These are phyloP conservation scores for Acleris laterana DNA, from an alignment of 2,888 invertebrate species.

Conservation along the genomic window DNA sequence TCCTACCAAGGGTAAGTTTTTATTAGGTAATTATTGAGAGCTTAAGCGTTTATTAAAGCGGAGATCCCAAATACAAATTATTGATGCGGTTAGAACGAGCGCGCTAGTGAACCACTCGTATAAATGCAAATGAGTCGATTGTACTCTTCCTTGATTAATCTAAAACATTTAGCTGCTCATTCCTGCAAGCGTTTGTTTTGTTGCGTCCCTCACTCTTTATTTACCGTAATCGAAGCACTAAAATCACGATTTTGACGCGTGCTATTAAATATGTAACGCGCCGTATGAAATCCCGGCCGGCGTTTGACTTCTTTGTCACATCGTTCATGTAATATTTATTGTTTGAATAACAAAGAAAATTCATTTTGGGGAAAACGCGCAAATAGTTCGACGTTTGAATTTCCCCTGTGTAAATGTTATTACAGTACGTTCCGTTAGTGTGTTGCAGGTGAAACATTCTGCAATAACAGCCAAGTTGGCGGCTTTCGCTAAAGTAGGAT, in stretches of 20 bases:
- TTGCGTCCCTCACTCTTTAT: constrained; percentile 42
- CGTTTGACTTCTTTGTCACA: constrained; percentile 72
- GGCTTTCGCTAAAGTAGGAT: constrained; percentile 56
- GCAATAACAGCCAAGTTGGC: constrained; percentile 63
- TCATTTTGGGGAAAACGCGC: constrained; percentile 77
- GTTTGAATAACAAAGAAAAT: constrained; percentile 77
- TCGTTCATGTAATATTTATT: constrained; percentile 78
- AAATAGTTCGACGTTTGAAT: constrained; percentile 82
- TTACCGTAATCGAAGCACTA: neutral
- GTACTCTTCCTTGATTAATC: constrained; percentile 70
- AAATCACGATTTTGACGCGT: constrained; percentile 20
- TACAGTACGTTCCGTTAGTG: constrained; percentile 64
- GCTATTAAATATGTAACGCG: constrained; percentile 59
- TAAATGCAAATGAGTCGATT: constrained; percentile 74
- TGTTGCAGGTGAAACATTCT: constrained; percentile 74
- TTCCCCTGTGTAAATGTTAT: constrained; percentile 82
- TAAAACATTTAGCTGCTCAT: constrained; percentile 65
- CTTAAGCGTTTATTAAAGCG: constrained; percentile 28
- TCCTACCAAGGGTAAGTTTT: neutral
- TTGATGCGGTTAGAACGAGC: constrained; percentile 60
- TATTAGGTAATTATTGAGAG: constrained; percentile 31
- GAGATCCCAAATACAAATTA: constrained; percentile 42
- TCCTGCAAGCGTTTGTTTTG: constrained; percentile 47
- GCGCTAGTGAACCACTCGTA: constrained; percentile 61
- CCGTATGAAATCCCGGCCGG: constrained; percentile 51